phyloP scores from a whole-genome alignment of 2,113 vertebrate genomes.

The Galeopterus variegatus region DNA sequence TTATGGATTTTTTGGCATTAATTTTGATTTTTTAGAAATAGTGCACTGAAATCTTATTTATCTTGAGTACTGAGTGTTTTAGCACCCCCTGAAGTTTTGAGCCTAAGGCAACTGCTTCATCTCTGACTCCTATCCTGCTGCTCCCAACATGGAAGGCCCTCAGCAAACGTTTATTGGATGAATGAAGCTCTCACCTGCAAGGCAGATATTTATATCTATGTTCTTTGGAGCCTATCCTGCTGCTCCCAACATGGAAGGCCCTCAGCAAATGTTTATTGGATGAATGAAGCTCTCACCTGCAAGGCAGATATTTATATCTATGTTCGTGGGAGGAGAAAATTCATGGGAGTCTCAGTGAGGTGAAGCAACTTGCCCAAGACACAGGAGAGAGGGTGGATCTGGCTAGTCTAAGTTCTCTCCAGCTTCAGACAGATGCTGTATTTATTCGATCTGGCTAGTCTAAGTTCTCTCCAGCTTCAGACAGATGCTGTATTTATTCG shows the following conservation, averaged over 20 bases:
- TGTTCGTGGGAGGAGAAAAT: neutral
- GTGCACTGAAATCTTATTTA: neutral
- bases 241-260: neutral
- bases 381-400: neutral
- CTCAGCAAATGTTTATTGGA: neutral
- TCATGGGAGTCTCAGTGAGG: neutral
- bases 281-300: neutral
- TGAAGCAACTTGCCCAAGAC: neutral
- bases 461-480: too few relatives aligned
- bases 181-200: neutral
- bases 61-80: neutral
- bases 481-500: too few relatives aligned
- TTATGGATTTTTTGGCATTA: neutral
- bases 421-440: too few relatives aligned
- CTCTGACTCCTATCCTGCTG: neutral
- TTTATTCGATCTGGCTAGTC: too few relatives aligned
- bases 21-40: neutral
- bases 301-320: fast-evolving
- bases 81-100: neutral
- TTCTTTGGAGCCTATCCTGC: neutral
- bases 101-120: neutral
- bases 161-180: neutral
- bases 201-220: fast-evolving
- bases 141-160: neutral
- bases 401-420: too few relatives aligned